Evolutionary conservation across 2,888 invertebrate species (phyloP), one percentile per base, ranked within the genome.

Genomic region (Tricholauxania praeusta): DNA sequence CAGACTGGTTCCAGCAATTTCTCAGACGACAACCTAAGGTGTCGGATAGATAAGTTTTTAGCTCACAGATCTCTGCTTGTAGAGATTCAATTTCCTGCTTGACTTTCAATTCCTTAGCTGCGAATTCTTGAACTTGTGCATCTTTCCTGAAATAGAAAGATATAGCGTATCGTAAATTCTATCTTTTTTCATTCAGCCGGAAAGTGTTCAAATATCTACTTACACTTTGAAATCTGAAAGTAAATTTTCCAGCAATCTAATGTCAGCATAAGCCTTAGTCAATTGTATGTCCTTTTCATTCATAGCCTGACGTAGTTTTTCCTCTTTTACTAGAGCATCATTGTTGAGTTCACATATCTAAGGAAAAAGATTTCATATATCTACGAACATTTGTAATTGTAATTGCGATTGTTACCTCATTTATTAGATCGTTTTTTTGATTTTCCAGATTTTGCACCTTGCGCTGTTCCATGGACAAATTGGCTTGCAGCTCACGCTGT

Each of bases 21-120:
- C 79, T 82, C 0, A 85, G 67, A 5, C 86, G 84, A 53, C 81
- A 80, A 3, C 79, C 79, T 67, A 86, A 57, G 0, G 83, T 82
- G 69, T 79, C 79, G 3, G 80, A 79, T n/a, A 86, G 78, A 47
- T 80, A 80, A 15, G 76, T 79, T 22, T 81, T 79, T 17, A 85
- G 69, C 0, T 72, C 73, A 7, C 57, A 49, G 10, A 78, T 62
- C 39, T 80, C 75, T 3, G 70, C 68, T 71, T 77, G 62, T 47
- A 85, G 62, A 10, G 69, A 69, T 28, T 81, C 79, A 6, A 82
- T 74, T 74, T 84, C 81, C 7, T 76, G 66, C 17, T 78, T 78
- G 10, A 81, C 28, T 0, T 57, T 55, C 3, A 52, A 55, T 47
- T 83, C 80, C 6, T 78, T 68, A 12, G 75, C n/a, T 0, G 69